phyloP scores from a whole-genome alignment of 2,797 vertebrate genomes.

The Pyrocephalus nanus region DNA sequence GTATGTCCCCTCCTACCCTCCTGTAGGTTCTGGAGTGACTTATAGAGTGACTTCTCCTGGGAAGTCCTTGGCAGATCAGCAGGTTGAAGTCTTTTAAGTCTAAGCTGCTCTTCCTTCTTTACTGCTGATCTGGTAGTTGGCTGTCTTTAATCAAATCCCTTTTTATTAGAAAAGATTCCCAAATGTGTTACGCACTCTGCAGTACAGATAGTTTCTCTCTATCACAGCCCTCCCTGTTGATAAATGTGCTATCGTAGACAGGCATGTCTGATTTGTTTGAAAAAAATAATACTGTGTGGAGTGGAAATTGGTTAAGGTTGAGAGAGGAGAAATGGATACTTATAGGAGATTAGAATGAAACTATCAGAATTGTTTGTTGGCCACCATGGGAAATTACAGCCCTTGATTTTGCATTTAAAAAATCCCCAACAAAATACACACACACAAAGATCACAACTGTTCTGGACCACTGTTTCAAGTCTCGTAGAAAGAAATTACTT shows the following conservation, averaged over 20 bases:
- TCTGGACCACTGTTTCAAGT: slow-evolving; percentile 41
- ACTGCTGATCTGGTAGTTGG: slow-evolving; percentile 27
- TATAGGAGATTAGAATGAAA: slow-evolving; percentile 32
- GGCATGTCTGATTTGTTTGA: not conserved
- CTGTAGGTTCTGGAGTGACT: not conserved
- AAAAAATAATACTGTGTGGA: not conserved
- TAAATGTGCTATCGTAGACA: not conserved
- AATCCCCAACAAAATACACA: not conserved
- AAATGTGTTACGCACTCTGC: not conserved
- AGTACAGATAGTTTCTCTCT: slow-evolving; percentile 7
- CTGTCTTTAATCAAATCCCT: slow-evolving; percentile 46
- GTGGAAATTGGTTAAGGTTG: not conserved
- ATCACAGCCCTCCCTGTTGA: not conserved
- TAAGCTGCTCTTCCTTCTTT: slow-evolving; percentile 19
- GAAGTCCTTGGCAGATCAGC: slow-evolving; percentile 1
- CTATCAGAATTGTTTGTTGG: slow-evolving; percentile 24
- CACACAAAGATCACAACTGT: slow-evolving; percentile 5
- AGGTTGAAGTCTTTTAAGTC: slow-evolving; percentile 9
- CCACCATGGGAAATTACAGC: slow-evolving; percentile 8
- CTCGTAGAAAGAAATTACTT: not conserved
- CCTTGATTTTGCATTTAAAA: not conserved
- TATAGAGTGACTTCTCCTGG: not conserved
- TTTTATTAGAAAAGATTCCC: slow-evolving; percentile 52
- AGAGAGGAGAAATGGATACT: slow-evolving; percentile 30
- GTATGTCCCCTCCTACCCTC: not conserved